A percentile compares a stretch with the other conserved stretches of the same genome.
Evolutionary conservation across 2,797 vertebrate species (phyloP).

Genomic region (Merluccius polli): DNA sequence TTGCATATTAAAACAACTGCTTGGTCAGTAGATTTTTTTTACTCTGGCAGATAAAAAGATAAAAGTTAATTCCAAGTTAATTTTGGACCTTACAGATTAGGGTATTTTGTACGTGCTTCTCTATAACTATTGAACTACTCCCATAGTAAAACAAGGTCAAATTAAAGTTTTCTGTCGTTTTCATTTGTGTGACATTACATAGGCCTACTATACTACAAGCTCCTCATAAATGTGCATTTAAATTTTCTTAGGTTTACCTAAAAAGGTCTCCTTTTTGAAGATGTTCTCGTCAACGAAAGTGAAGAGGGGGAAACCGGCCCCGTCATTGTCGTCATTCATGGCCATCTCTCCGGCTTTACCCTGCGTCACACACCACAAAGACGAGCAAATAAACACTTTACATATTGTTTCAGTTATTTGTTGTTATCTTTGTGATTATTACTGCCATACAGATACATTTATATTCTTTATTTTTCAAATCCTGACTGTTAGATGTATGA

Average conservation of each 20-base stretch:
- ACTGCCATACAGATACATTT: neutral
- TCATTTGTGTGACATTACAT: neutral
- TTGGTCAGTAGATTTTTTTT: neutral
- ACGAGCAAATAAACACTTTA: neutral
- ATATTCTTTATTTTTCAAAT: neutral
- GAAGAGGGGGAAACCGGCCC: constrained; percentile 70
- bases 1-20: neutral
- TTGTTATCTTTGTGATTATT: neutral
- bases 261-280: constrained; percentile 80
- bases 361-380: constrained; percentile 39
- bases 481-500: neutral
- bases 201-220: neutral
- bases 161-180: neutral
- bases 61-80: neutral
- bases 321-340: constrained; percentile 56
- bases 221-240: neutral
- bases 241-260: constrained; percentile 52
- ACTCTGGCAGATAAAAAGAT: neutral
- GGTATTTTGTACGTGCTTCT: neutral
- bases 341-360: constrained; percentile 66
- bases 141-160: too few species aligned
- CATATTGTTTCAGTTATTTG: neutral
- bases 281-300: constrained; percentile 75
- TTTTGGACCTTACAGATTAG: neutral
- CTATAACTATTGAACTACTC: neutral